phyloP scores from a whole-genome alignment of 2,113 vertebrate genomes.

The Loxodonta africana region DNA sequence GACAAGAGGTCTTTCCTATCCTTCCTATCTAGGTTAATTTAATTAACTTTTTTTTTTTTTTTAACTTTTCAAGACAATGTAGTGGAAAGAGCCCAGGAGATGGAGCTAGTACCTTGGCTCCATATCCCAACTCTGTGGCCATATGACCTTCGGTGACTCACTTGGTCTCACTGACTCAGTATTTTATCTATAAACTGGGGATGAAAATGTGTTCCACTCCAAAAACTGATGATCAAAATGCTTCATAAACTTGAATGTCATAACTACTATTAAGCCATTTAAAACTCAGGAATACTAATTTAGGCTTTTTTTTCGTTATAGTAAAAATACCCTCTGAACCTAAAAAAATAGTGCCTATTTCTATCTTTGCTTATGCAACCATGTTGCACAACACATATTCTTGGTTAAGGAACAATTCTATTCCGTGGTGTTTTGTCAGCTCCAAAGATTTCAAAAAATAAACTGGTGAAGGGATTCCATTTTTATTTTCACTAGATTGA shows the following conservation, averaged over 20 bases:
- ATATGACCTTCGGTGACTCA: accelerated
- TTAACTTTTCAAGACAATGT: not conserved
- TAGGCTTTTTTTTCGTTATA: not conserved
- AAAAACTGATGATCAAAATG: not conserved
- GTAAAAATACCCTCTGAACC: not conserved
- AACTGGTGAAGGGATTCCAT: not conserved
- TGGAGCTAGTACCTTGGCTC: not conserved
- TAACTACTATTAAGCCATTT: not conserved
- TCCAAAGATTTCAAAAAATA: not conserved
- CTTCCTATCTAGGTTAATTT: not conserved
- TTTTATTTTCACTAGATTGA: not conserved
- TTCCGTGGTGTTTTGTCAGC: not conserved
- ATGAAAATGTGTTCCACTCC: not conserved
- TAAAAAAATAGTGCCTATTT: not conserved
- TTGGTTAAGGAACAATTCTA: not conserved
- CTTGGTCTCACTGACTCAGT: not conserved
- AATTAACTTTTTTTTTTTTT: not conserved
- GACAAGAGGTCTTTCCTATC: not conserved
- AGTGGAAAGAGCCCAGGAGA: not conserved
- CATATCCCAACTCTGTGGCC: accelerated
- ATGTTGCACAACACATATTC: not conserved
- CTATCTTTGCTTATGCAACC: not conserved
- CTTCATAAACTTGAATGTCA: not conserved
- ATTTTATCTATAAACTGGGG: not conserved
- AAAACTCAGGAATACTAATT: not conserved